phyloP scores from a whole-genome alignment of 2,113 vertebrate species.

The Himantopus leucocephalus region DNA sequence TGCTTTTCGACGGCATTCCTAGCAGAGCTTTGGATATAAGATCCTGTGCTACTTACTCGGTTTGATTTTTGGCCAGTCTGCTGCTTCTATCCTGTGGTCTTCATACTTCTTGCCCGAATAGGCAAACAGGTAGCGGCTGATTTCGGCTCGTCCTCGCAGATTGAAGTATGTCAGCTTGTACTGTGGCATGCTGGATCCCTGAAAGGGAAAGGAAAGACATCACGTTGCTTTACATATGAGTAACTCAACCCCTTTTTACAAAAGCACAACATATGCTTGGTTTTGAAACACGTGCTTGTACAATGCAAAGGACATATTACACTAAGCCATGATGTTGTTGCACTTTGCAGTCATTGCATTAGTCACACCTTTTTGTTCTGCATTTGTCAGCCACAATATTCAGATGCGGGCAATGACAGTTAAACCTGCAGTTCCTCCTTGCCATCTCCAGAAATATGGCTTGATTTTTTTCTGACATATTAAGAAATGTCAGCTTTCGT shows the following conservation, averaged over 20 bases:
- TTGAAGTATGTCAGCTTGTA: constrained; percentile 83
- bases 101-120: constrained; percentile 74
- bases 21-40: rapidly evolving
- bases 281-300: neutral
- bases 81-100: constrained; percentile 74
- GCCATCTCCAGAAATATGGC: neutral
- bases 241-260: neutral
- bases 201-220: neutral
- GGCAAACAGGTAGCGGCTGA: constrained; percentile 79
- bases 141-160: constrained; percentile 78
- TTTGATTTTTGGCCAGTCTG: constrained; percentile 77
- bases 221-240: neutral
- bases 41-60: constrained; percentile 67
- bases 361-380: neutral
- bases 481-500: neutral
- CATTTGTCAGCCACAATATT: neutral
- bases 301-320: neutral
- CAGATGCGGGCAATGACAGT: rapidly evolving
- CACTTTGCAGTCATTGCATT: neutral
- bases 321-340: neutral
- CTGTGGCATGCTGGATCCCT: constrained; percentile 68
- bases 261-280: rapidly evolving
- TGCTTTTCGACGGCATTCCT: neutral
- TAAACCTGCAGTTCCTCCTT: neutral
- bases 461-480: neutral